Percentiles rank a stretch among this genome's conserved stretches.
Conservation (phyloP, 2,113 vertebrate species). For the Nansenia antarctica region DNA sequence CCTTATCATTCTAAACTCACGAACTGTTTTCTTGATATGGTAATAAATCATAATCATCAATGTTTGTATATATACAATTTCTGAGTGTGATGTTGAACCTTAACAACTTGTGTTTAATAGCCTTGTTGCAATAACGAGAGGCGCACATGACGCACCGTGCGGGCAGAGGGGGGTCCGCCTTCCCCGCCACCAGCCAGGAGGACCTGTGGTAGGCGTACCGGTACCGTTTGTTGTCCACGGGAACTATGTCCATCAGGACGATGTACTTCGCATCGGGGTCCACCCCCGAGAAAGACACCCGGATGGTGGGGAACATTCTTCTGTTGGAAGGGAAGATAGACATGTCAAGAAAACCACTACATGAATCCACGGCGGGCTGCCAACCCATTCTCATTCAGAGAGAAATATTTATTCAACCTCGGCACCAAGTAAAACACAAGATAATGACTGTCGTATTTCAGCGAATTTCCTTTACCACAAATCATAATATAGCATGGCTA, state of each 20-base stretch:
- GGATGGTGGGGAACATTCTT: conserved; percentile 99
- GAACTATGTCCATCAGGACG: conserved; percentile 98
- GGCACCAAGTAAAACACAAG: neutral
- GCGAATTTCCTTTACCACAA: neutral
- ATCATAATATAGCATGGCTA: neutral
- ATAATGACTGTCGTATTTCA: neutral
- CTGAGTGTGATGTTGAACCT: neutral
- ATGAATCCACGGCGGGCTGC: neutral
- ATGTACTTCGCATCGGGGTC: conserved; percentile 98
- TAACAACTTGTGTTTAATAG: neutral
- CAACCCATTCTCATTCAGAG: neutral
- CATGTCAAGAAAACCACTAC: neutral
- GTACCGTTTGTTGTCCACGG: conserved; percentile 98
- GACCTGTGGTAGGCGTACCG: conserved; percentile 98
- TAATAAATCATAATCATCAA: neutral
- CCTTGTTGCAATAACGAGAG: neutral
- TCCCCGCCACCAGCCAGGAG: conserved; percentile 97
- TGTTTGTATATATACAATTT: neutral
- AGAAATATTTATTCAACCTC: conserved; percentile 6
- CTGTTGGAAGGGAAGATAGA: conserved; percentile 66
- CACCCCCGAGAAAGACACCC: conserved; percentile 95
- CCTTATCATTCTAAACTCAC: too few species aligned
- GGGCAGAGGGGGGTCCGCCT: conserved; percentile 94
- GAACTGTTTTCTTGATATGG: too few species aligned
- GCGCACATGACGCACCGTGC: conserved; percentile 78